Conservation (phyloP, 2,888 invertebrate species). For the Caenorhabditis doughertyi region DNA sequence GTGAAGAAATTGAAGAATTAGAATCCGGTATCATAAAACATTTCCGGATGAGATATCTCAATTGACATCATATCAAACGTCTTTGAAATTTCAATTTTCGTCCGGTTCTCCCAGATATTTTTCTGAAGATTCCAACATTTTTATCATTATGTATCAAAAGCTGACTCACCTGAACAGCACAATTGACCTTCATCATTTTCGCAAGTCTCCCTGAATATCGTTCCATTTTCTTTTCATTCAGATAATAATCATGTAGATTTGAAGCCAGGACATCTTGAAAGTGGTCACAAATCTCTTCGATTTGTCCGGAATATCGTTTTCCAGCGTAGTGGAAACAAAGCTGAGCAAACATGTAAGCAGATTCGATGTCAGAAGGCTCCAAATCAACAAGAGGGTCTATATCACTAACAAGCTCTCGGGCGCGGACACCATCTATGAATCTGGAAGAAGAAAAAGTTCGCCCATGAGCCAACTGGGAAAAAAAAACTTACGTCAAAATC, state of each 20-base stretch:
- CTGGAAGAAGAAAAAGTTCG: neutral
- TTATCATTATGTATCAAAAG: neutral
- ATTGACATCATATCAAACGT: constrained; percentile 67
- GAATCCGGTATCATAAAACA: constrained; percentile 48
- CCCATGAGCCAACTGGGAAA: neutral
- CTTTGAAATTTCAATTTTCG: constrained; percentile 62
- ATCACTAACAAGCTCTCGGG: constrained; percentile 17
- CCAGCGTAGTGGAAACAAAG: constrained; percentile 60
- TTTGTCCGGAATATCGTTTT: constrained; percentile 30
- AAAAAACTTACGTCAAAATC: constrained; percentile 13
- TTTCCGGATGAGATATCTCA: constrained; percentile 51
- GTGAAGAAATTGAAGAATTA: neutral
- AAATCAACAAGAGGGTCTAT: constrained; percentile 46
- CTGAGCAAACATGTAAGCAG: constrained; percentile 58
- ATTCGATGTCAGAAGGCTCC: constrained; percentile 44
- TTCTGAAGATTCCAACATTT: constrained; percentile 42
- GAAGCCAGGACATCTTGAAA: constrained; percentile 49
- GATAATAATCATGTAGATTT: constrained; percentile 58
- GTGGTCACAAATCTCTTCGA: constrained; percentile 36
- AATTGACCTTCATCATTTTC: constrained; percentile 63
- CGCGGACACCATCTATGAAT: constrained; percentile 44
- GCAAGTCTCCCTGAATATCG: constrained; percentile 64
- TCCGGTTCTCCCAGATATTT: constrained; percentile 60
- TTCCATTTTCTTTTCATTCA: constrained; percentile 34
- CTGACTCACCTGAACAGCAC: constrained; percentile 56